Evolutionary conservation across 2,797 vertebrate species (phyloP).

Genomic region (Macropus fuliginosus): DNA sequence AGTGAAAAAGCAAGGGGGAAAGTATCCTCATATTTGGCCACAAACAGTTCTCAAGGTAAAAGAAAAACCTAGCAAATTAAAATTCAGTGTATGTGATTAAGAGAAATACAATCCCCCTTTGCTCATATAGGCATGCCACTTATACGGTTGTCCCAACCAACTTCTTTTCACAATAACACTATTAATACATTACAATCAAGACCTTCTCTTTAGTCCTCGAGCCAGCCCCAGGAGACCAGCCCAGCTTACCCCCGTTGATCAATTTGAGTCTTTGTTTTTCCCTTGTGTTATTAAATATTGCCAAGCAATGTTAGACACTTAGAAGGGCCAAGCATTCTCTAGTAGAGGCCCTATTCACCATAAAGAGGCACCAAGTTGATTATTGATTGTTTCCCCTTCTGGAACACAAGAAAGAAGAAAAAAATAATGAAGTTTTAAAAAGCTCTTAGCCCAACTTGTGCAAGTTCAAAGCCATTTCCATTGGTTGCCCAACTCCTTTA

Average conservation of each 20-base stretch:
- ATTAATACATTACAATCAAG: not conserved
- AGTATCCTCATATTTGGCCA: constrained; percentile 24
- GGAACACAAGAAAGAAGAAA: not conserved
- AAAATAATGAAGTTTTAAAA: not conserved
- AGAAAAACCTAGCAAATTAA: not conserved
- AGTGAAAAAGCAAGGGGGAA: constrained; percentile 23
- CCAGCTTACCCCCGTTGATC: not conserved
- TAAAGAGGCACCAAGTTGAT: not conserved
- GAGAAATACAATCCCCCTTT: not conserved
- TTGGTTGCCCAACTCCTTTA: not conserved
- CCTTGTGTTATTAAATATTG: not conserved
- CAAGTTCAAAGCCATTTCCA: constrained; percentile 1
- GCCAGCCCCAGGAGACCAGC: not conserved
- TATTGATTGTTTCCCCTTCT: not conserved
- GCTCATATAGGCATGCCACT: not conserved
- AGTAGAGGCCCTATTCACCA: not conserved
- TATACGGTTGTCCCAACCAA: not conserved
- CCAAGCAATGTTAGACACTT: not conserved
- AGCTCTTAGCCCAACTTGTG: not conserved
- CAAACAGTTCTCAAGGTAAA: not conserved
- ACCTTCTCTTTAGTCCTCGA: not conserved
- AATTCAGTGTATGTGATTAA: not conserved
- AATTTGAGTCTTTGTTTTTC: not conserved
- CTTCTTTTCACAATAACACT: not conserved
- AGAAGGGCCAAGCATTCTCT: not conserved